phyloP scores from a whole-genome alignment of 2,888 invertebrate species.

The Drosophila atripex region DNA sequence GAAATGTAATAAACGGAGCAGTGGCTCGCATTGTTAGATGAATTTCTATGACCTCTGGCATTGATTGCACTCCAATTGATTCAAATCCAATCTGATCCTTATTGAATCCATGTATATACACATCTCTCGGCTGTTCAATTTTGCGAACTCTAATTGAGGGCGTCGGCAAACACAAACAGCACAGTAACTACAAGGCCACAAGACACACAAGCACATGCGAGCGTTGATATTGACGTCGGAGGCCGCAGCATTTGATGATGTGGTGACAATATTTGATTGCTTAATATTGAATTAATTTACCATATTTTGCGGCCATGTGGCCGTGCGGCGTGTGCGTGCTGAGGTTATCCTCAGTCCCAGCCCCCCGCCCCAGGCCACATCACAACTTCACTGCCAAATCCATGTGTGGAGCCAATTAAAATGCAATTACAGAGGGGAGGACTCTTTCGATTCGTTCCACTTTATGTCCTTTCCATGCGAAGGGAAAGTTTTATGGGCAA shows the following conservation, averaged over 20 bases:
- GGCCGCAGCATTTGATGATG: slow-evolving; percentile 72
- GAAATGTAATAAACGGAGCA: slow-evolving; percentile 43
- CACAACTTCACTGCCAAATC: slow-evolving; percentile 11
- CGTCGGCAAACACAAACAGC: slow-evolving; percentile 34
- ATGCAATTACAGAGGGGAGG: slow-evolving; percentile 58
- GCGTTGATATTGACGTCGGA: slow-evolving; percentile 37
- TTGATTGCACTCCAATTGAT: slow-evolving; percentile 51
- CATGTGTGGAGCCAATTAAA: slow-evolving; percentile 49
- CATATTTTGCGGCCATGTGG: slow-evolving; percentile 63
- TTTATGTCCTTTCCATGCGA: slow-evolving; percentile 15
- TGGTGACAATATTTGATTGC: slow-evolving; percentile 78
- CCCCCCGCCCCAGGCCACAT: slow-evolving; percentile 12
- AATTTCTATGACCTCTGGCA: slow-evolving; percentile 28
- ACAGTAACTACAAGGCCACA: slow-evolving; percentile 40
- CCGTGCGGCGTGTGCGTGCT: slow-evolving; percentile 39
- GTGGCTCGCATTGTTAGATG: slow-evolving; percentile 35
- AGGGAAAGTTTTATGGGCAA: slow-evolving; percentile 53
- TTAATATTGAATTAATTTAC: slow-evolving; percentile 77
- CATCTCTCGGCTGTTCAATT: slow-evolving; percentile 57
- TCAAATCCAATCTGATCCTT: slow-evolving; percentile 31
- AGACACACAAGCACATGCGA: slow-evolving; percentile 15
- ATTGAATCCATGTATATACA: slow-evolving; percentile 40
- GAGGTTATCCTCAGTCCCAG: slow-evolving; percentile 34
- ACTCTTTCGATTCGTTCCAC: slow-evolving; percentile 16
- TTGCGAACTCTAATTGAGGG: slow-evolving; percentile 60